Evolutionary conservation across 2,888 invertebrate genomes (phyloP).

Genomic region (Gandaritis pyraliata): DNA sequence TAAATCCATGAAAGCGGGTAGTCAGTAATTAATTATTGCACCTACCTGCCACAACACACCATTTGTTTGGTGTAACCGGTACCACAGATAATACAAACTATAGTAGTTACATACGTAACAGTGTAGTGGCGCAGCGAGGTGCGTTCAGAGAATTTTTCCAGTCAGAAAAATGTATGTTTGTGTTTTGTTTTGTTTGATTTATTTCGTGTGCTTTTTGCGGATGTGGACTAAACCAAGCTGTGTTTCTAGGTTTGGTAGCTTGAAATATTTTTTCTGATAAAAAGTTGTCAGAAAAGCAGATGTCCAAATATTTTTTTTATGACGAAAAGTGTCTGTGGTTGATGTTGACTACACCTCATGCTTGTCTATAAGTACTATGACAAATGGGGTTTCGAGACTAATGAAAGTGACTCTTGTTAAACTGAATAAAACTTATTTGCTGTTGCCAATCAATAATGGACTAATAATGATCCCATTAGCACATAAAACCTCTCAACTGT

Average conservation of each 20-base stretch:
- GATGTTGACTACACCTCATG: too few species aligned
- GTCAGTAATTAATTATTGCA: slow-evolving; percentile 32
- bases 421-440: too few species aligned
- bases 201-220: background rate
- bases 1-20: slow-evolving; percentile 24
- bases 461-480: background rate
- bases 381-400: too few species aligned
- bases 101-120: too few species aligned
- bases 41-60: slow-evolving; percentile 1
- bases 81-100: too few species aligned
- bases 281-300: too few species aligned
- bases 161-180: slow-evolving; percentile 9
- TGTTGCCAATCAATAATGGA: too few species aligned
- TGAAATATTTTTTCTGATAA: too few species aligned
- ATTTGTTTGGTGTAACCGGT: slow-evolving; percentile 23
- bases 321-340: too few species aligned
- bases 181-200: background rate
- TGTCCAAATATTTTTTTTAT: too few species aligned
- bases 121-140: background rate
- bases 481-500: background rate
- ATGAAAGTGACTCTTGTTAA: too few species aligned
- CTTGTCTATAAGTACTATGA: too few species aligned
- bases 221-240: background rate
- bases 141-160: slow-evolving; percentile 8
- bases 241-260: background rate